Evolutionary conservation across 2,888 invertebrate species (phyloP), one percentile per base, ranked within the genome.

Genomic region (Himalopsyche tibetana): DNA sequence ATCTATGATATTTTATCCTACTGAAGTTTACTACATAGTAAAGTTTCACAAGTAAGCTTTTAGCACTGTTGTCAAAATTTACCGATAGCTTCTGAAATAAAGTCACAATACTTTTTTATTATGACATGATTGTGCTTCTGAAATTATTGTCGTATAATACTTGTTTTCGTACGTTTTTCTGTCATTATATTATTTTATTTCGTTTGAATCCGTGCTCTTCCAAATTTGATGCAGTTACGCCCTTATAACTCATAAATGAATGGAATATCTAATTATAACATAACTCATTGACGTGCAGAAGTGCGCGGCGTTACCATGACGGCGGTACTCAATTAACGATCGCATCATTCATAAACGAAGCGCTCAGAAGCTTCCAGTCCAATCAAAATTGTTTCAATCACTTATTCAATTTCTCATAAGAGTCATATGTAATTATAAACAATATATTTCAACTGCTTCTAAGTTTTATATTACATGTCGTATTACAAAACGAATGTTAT

Each of bases 381-480:
- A 56, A 56, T 56, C 56, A 56, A 56, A 56, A 56, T 56, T 56
- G 56, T 56, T 56, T 56, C 56, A 56, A 56, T 56, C 56, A 56
- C 56, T 56, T 56, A 19, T 56, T 56, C 56, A 56, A 56, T 56
- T 56, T 56, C 56, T 56, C 56, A 56, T 56, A 56, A 19, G 17
- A 56, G 56, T 56, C 56, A 56, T 56, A 56, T 19, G 56, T 56
- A 56, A 56, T 56, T 56, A 56, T 56, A 56, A 56, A 56, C 8
- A 56, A 19, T 56, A 56, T n/a, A n/a, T 56, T 56, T 56, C 56
- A 56, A n/a, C n/a, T 56, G 5, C 56, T 8, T 4, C 56, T 56
- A n/a, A 56, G 56, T 56, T 56, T 56, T 56, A 56, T 56, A 56
- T 56, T 56, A 56, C n/a, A 19, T 19, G 19, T 19, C 56, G 17